These are phyloP conservation scores for Episyrphus balteatus DNA, from an alignment of 1,140 invertebrate species.

Conservation along the genomic window DNA sequence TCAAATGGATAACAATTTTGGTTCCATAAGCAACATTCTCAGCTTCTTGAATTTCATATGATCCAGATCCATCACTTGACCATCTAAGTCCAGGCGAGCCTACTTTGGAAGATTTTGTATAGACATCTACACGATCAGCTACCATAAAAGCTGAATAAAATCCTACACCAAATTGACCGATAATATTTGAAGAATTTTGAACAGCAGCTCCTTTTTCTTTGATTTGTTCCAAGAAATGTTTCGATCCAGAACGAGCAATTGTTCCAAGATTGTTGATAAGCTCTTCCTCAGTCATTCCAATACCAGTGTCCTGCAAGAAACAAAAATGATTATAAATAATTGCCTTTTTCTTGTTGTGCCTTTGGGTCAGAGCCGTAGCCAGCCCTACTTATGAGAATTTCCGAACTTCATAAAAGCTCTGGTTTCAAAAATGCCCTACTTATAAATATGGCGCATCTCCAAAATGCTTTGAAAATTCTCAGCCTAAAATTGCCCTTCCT, in stretches of 20 bases:
- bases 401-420: too few relatives aligned
- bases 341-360: too few relatives aligned
- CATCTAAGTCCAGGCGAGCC: constrained; percentile 67
- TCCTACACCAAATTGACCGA: constrained; percentile 97
- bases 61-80: constrained; percentile 83
- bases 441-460: too few relatives aligned
- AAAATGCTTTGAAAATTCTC: too few relatives aligned
- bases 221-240: constrained; percentile 82
- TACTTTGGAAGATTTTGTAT: constrained; percentile 54
- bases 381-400: too few relatives aligned
- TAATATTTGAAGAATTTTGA: constrained; percentile 64
- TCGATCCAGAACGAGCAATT: constrained; percentile 91
- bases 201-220: constrained; percentile 53
- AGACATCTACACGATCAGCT: constrained; percentile 87
- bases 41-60: constrained; percentile 79
- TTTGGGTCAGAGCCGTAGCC: too few relatives aligned
- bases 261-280: constrained; percentile 84
- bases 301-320: constrained; percentile 64
- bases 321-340: not conserved
- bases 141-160: constrained; percentile 98
- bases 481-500: too few relatives aligned
- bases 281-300: constrained; percentile 91
- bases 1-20: constrained; percentile 86
- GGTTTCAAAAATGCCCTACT: too few relatives aligned
- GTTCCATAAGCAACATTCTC: constrained; percentile 78